Percentiles rank a stretch among this genome's conserved stretches.
Evolutionary conservation across 2,797 vertebrate species (phyloP).

Genomic region (Streptopelia turtur): DNA sequence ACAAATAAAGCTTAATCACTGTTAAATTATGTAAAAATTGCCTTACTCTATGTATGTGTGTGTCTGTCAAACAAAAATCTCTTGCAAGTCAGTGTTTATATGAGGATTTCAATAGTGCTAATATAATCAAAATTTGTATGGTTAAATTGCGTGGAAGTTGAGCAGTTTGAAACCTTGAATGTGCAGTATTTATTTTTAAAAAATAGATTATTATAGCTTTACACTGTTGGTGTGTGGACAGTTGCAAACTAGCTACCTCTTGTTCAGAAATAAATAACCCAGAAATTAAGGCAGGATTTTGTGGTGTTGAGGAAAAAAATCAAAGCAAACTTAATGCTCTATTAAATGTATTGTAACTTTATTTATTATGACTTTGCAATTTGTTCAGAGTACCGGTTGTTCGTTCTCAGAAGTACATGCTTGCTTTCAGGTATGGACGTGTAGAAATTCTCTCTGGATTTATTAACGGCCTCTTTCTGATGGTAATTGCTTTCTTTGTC

Average conservation of each 20-base stretch:
- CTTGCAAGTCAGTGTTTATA: not conserved
- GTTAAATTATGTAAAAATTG: not conserved
- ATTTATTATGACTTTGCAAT: not conserved
- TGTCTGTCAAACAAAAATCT: not conserved
- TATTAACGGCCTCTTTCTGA: constrained; percentile 97
- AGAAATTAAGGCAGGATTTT: not conserved
- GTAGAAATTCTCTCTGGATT: constrained; percentile 98
- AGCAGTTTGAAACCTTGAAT: not conserved
- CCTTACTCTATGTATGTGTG: not conserved
- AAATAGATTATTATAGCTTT: not conserved
- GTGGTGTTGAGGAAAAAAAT: not conserved
- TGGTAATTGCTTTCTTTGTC: constrained; percentile 98
- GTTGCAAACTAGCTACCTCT: not conserved
- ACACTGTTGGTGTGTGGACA: not conserved
- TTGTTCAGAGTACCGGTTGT: not conserved
- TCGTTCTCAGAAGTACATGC: not conserved
- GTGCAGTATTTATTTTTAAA: not conserved
- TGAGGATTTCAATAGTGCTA: not conserved
- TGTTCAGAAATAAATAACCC: not conserved
- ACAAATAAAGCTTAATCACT: not conserved
- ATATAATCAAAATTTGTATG: not conserved
- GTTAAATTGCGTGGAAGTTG: not conserved
- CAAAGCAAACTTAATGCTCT: not conserved
- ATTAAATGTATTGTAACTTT: not conserved
- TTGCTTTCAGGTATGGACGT: constrained; percentile 87